Conservation (phyloP, 2,888 invertebrate species). For the Sipunculus nudus region DNA sequence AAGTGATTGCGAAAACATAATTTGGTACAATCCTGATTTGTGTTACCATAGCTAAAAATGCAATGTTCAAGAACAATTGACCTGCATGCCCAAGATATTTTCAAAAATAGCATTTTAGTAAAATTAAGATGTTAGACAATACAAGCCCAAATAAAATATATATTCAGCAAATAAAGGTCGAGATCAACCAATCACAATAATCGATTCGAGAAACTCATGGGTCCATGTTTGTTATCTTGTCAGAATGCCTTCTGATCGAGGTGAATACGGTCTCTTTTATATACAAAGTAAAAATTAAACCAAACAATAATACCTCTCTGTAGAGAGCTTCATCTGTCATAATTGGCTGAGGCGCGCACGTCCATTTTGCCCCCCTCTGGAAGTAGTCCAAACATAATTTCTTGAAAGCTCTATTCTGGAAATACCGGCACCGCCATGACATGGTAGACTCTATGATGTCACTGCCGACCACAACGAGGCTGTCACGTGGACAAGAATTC, state of each 20-base stretch:
- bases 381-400: not conserved
- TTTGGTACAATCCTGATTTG: too few species aligned
- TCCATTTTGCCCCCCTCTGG: not conserved
- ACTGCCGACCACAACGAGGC: not conserved
- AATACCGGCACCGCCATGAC: not conserved
- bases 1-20: too few species aligned
- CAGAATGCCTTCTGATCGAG: not conserved
- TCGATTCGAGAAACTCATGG: too few species aligned
- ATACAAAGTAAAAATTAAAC: not conserved
- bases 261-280: not conserved
- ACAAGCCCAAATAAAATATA: too few species aligned
- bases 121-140: too few species aligned
- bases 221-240: not conserved
- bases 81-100: too few species aligned
- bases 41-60: too few species aligned
- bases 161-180: too few species aligned
- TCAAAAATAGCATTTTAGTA: too few species aligned
- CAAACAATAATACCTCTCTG: not conserved
- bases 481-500: not conserved
- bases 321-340: not conserved
- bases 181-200: too few species aligned
- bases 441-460: not conserved
- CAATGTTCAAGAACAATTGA: too few species aligned
- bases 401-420: not conserved
- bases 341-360: not conserved